These are phyloP conservation scores for Agrotis exclamationis DNA, from an alignment of 2,888 invertebrate genomes.

Conservation along the genomic window DNA sequence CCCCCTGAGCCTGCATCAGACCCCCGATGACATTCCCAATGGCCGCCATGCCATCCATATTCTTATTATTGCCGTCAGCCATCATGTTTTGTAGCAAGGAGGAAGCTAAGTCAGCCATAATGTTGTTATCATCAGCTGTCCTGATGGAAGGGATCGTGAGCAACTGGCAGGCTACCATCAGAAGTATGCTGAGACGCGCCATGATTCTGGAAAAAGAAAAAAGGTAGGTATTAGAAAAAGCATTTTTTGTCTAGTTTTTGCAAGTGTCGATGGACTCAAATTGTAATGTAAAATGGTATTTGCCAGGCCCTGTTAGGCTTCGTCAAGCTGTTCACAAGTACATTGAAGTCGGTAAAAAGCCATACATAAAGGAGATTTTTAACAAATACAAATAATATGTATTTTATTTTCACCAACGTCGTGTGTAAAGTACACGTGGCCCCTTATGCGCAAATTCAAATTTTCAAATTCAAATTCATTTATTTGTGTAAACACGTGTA, in stretches of 20 bases:
- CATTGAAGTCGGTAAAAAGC: too few species aligned
- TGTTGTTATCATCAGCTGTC: slow-evolving; percentile 89
- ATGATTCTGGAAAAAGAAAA: slow-evolving; percentile 70
- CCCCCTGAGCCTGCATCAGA: slow-evolving; percentile 91
- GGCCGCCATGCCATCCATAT: slow-evolving; percentile 88
- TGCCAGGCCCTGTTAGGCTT: too few species aligned
- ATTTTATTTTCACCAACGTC: too few species aligned
- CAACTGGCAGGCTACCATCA: slow-evolving; percentile 73
- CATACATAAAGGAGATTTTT: too few species aligned
- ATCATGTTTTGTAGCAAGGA: slow-evolving; percentile 93
- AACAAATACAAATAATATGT: too few species aligned
- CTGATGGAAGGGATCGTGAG: slow-evolving; percentile 75
- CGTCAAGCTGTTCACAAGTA: too few species aligned
- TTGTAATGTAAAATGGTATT: too few species aligned
- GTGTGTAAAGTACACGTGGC: too few species aligned
- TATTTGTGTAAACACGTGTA: too few species aligned
- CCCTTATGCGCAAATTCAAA: too few species aligned
- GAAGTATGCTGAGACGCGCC: slow-evolving; percentile 74
- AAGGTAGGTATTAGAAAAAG: neutral
- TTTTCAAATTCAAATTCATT: too few species aligned
- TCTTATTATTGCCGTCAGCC: slow-evolving; percentile 71
- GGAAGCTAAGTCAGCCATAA: slow-evolving; percentile 93
- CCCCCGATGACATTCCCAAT: slow-evolving; percentile 93
- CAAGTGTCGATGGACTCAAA: too few species aligned
- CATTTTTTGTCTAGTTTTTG: neutral